Evolutionary conservation across 2,888 invertebrate genomes (phyloP).

Genomic region (Hyposoter didymator): DNA sequence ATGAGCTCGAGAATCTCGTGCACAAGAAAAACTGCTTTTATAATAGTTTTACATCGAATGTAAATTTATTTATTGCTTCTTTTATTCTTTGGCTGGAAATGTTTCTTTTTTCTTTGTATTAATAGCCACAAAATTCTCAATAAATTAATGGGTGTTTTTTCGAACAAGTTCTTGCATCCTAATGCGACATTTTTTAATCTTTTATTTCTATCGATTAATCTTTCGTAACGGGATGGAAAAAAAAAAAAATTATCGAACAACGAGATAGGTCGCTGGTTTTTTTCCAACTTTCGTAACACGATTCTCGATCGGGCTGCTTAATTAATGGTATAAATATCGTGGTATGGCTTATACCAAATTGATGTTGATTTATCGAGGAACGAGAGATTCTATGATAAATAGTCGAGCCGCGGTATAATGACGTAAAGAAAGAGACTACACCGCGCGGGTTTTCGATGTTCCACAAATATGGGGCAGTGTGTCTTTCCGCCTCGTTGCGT

Average conservation of each 20-base stretch:
- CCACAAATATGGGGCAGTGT: constrained; percentile 62
- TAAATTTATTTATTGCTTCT: background rate
- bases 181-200: background rate
- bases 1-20: constrained; percentile 20
- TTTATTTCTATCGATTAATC: background rate
- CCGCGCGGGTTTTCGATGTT: constrained; percentile 13
- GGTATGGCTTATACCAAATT: constrained; percentile 15
- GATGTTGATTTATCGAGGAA: constrained; percentile 39
- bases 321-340: constrained; percentile 15
- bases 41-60: constrained; percentile 32
- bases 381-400: constrained; percentile 40
- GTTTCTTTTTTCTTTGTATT: background rate
- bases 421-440: constrained; percentile 19
- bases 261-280: background rate
- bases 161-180: background rate
- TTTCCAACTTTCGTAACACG: background rate
- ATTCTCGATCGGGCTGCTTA: background rate
- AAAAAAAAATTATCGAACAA: background rate
- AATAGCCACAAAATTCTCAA: background rate
- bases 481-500: constrained; percentile 59
- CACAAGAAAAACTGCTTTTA: constrained; percentile 30
- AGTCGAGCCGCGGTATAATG: constrained; percentile 8
- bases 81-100: background rate
- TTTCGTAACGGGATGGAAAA: background rate
- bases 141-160: background rate